Percentiles rank a stretch among this genome's conserved stretches.
Evolutionary conservation across 1,140 invertebrate species (phyloP).

Genomic region (Triops cancriformis): DNA sequence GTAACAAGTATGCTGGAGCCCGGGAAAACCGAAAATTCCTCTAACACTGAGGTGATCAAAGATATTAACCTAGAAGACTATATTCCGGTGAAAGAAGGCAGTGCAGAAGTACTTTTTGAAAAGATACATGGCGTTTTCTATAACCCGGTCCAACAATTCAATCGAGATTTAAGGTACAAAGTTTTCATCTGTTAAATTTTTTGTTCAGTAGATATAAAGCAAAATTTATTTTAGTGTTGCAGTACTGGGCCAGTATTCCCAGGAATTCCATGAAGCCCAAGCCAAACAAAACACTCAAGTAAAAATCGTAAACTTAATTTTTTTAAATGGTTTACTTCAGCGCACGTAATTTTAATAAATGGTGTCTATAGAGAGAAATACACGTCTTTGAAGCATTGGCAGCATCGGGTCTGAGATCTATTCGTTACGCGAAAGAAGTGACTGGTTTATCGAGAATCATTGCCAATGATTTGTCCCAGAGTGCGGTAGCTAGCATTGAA

Average conservation of each 20-base stretch:
- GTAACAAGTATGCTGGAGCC: no score
- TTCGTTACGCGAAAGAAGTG: conserved; percentile 93
- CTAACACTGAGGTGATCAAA: neutral
- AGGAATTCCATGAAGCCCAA: conserved; percentile 38
- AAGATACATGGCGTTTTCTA: conserved; percentile 74
- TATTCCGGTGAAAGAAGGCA: conserved; percentile 54
- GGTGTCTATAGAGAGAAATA: conserved; percentile 47
- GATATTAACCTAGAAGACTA: neutral
- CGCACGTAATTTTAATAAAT: neutral
- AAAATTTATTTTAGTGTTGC: conserved; percentile 44
- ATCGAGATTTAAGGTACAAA: conserved; percentile 77
- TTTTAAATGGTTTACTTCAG: neutral
- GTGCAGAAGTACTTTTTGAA: conserved; percentile 58
- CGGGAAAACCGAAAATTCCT: no score
- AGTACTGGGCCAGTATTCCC: conserved; percentile 50
- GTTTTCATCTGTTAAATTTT: no score
- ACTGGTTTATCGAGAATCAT: conserved; percentile 68
- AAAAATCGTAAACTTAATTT: neutral
- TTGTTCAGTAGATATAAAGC: neutral
- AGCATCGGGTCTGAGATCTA: conserved; percentile 87
- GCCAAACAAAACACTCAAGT: conserved; percentile 30
- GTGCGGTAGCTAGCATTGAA: conserved; percentile 77
- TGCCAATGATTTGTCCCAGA: conserved; percentile 87
- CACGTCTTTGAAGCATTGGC: conserved; percentile 86
- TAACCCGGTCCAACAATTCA: conserved; percentile 96